phyloP scores from a whole-genome alignment of 2,888 invertebrate genomes.

The Eucriotettix oculatus region DNA sequence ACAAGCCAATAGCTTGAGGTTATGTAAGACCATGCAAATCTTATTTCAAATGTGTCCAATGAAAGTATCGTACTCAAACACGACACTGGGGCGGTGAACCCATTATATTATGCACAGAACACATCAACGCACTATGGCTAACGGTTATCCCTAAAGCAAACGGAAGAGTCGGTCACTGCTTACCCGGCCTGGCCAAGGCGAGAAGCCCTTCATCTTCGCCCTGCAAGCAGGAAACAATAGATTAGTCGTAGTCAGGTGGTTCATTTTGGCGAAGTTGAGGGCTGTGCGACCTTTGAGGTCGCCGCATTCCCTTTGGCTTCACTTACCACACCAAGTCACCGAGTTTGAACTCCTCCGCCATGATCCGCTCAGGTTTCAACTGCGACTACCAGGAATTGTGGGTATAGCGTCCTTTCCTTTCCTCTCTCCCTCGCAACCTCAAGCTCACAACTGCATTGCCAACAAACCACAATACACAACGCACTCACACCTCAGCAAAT shows the following conservation, averaged over 20 bases:
- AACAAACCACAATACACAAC: too few relatives aligned
- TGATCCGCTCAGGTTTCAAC: conserved; percentile 1
- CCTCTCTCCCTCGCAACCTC: neutral
- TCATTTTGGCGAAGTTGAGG: neutral
- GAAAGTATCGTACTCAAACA: too few relatives aligned
- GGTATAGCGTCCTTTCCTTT: conserved; percentile 4
- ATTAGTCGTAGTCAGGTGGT: neutral
- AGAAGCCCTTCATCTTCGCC: conserved; percentile 97
- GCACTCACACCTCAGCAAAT: too few relatives aligned
- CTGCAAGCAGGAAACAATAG: conserved; percentile 39
- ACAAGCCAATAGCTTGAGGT: too few relatives aligned
- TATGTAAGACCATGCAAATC: too few relatives aligned
- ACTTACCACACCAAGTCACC: conserved; percentile 54
- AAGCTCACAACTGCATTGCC: too few relatives aligned
- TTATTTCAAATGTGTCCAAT: too few relatives aligned
- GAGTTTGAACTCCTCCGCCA: conserved; percentile 30
- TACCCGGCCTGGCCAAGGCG: conserved; percentile 95
- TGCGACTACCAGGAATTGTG: conserved; percentile 4
- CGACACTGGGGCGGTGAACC: too few relatives aligned
- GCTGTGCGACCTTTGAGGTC: neutral
- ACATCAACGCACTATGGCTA: too few relatives aligned
- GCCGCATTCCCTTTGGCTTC: neutral
- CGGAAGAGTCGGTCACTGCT: conserved; percentile 24
- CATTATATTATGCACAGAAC: too few relatives aligned
- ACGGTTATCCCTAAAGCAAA: too few relatives aligned